Evolutionary conservation across 1,140 invertebrate genomes (phyloP), one percentile per base, ranked within the genome.

Genomic region (Latrodectus geometricus): DNA sequence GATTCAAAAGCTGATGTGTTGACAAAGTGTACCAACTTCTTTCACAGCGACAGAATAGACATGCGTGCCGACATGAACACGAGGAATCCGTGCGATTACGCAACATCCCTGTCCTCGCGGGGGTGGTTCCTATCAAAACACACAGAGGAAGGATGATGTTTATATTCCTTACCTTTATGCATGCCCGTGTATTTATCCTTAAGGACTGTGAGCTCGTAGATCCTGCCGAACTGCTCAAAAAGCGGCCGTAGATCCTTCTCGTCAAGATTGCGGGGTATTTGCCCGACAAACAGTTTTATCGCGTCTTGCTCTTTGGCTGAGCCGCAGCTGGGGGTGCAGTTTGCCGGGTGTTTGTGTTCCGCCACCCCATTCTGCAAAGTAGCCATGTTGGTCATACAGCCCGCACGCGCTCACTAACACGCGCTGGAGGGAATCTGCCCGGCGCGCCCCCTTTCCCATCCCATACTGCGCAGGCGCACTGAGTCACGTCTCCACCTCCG

Each of bases 181-280:
- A 97, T 96, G 65, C 96, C 96, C 56, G 96, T 97, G 92, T 96
- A 96, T 90, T 96, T 96, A 91, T 96, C 96, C 93, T 97, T 97
- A 68, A 98, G 94, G 23, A 98, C 95, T 69, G 96, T 97, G 88
- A 98, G 95, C 92, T 98, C 97, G 91, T 97, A 97, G 90, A 98
- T 98, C 90, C 96, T 96, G 66, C 97, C 97, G 90, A 96, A 98
- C 90, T 96, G 94, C 91, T 98, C 96, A 90, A 98, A 97, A 92
- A 98, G 95, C 8, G 96, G 96, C 75, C 96, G 92, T 17, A 98
- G 92, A 89, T 97, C 95, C 72, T 95, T 95, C 90, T 98, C 97
- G 89, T 96, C 95, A 21, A 98, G 92, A 91, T 97, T 96, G 76
- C 97, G 92, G 0, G 97, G 97, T 88, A 98, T 97, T 91, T 98